Evolutionary conservation across 2,113 vertebrate species (phyloP).

Genomic region (Petroica traversi): DNA sequence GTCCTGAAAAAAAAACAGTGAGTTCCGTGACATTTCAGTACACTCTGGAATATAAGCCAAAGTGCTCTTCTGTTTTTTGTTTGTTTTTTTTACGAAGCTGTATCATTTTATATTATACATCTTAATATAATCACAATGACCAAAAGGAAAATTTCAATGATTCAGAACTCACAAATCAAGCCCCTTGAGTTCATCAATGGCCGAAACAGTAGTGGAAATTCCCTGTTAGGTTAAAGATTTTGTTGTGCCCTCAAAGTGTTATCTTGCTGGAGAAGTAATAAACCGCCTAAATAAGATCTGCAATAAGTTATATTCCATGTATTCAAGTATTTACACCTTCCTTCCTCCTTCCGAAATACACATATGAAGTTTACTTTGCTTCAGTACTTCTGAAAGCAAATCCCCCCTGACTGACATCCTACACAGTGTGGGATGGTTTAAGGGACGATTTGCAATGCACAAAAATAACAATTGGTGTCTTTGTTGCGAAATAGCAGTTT

Average conservation of each 20-base stretch:
- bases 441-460: neutral
- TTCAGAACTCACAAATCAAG: neutral
- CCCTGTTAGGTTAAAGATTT: neutral
- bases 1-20: constrained; percentile 76
- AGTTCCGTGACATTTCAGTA: neutral
- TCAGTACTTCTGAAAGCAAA: neutral
- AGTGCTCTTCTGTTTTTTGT: neutral
- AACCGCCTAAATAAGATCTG: neutral
- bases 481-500: neutral
- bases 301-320: neutral
- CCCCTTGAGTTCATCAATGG: neutral
- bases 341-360: neutral
- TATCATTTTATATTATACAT: neutral
- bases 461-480: neutral
- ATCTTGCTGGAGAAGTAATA: neutral
- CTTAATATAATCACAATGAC: neutral
- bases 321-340: neutral
- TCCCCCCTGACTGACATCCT: neutral
- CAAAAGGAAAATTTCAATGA: neutral
- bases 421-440: neutral
- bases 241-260: neutral
- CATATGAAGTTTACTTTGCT: neutral
- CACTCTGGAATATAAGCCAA: neutral
- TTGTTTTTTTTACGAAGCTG: neutral
- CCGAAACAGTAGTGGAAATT: neutral